phyloP scores from a whole-genome alignment of 2,113 vertebrate genomes.

The Prionailurus bengalensis region DNA sequence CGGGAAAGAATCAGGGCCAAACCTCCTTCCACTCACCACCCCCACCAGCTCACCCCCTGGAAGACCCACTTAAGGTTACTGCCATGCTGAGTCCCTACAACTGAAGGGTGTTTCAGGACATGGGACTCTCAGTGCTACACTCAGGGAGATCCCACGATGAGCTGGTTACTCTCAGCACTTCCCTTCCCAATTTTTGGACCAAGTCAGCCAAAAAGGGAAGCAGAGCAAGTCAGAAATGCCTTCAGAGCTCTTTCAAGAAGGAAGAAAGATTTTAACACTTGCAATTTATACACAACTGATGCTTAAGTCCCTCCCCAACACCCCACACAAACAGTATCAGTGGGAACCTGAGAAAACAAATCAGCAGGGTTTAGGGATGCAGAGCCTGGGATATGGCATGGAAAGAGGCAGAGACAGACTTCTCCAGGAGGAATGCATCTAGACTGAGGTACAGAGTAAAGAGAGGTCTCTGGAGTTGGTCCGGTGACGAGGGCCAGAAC shows the following conservation, averaged over 20 bases:
- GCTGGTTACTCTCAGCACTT: neutral
- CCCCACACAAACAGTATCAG: neutral
- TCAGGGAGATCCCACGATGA: neutral
- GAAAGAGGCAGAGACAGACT: neutral
- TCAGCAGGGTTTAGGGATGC: neutral
- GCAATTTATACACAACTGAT: neutral
- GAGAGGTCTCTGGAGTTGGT: neutral
- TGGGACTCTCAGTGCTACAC: neutral
- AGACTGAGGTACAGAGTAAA: neutral
- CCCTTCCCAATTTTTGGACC: neutral
- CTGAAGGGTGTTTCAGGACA: neutral
- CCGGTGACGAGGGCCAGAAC: neutral
- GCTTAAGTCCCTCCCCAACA: neutral
- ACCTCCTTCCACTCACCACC: neutral
- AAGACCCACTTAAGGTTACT: neutral
- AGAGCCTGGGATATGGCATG: neutral
- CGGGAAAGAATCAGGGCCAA: constrained; percentile 27
- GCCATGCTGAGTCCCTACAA: neutral
- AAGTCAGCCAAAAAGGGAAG: neutral
- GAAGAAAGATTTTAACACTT: neutral
- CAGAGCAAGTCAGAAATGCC: neutral
- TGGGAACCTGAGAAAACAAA: neutral
- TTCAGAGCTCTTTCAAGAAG: neutral
- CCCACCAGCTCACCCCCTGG: neutral
- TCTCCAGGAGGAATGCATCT: neutral